These are phyloP conservation scores for Chaetogeoica ovagalla DNA, from an alignment of 2,888 invertebrate species.

Conservation along the genomic window DNA sequence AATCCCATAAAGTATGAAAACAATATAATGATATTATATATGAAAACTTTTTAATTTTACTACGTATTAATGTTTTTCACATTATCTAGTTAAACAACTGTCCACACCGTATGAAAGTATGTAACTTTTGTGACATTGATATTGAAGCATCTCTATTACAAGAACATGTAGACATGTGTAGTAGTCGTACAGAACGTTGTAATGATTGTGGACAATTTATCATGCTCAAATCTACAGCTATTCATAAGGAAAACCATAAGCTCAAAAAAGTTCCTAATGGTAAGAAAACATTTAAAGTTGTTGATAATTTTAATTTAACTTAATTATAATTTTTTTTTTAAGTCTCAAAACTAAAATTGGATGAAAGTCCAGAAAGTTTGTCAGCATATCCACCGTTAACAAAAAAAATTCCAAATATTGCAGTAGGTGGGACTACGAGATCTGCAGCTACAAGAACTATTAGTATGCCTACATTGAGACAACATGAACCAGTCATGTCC, in stretches of 20 bases:
- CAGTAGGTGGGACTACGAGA: neutral
- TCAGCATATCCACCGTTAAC: conserved; percentile 40
- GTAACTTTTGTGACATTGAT: conserved; percentile 71
- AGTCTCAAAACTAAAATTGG: conserved; percentile 25
- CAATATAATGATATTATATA: neutral
- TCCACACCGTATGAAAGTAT: conserved; percentile 64
- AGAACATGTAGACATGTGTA: conserved; percentile 72
- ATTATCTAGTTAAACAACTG: conserved; percentile 63
- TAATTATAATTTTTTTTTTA: conserved; percentile 2
- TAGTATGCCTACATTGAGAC: conserved; percentile 40
- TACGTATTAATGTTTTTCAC: conserved; percentile 18
- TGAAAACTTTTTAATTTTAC: neutral
- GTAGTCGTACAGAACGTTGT: conserved; percentile 72
- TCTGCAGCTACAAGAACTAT: conserved; percentile 12
- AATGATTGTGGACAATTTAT: conserved; percentile 70
- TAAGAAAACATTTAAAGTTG: conserved; percentile 57
- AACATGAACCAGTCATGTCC: conserved; percentile 23
- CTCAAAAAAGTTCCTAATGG: conserved; percentile 68
- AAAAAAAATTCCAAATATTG: conserved; percentile 44
- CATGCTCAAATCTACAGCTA: conserved; percentile 70
- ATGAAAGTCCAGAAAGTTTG: conserved; percentile 34
- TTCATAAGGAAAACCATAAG: conserved; percentile 70
- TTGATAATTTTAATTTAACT: conserved; percentile 1
- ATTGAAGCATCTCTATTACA: conserved; percentile 66
- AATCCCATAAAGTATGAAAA: conserved; percentile 53